Percentiles rank a stretch among this genome's conserved stretches.
These are phyloP conservation scores for Drosophila parabipectinata DNA, from an alignment of 1,140 invertebrate species.

Conservation along the genomic window DNA sequence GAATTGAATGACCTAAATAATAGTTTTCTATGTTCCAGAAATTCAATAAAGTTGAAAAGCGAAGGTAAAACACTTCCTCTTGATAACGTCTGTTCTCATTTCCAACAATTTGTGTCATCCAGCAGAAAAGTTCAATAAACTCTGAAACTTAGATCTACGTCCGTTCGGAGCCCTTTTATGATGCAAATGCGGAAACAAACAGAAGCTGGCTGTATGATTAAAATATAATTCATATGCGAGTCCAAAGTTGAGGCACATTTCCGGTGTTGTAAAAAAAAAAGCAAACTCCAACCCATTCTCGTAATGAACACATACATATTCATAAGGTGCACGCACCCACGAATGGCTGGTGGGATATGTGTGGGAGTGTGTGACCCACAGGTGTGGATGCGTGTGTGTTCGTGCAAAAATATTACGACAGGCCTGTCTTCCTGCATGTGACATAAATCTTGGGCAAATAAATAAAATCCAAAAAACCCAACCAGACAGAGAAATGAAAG, in stretches of 20 bases:
- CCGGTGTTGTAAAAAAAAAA: constrained; percentile 66
- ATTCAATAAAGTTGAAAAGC: background rate
- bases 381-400: constrained; percentile 26
- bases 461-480: constrained; percentile 51
- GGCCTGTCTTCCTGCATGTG: constrained; percentile 58
- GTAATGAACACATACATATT: constrained; percentile 80
- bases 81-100: background rate
- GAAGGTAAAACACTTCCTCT: background rate
- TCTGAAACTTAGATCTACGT: constrained; percentile 12
- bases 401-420: constrained; percentile 55
- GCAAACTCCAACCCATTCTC: constrained; percentile 1
- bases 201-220: constrained; percentile 43
- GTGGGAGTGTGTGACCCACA: constrained; percentile 29
- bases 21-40: background rate
- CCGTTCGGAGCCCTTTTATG: constrained; percentile 15
- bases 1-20: no score
- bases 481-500: constrained; percentile 33
- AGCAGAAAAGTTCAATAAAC: constrained; percentile 33
- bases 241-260: constrained; percentile 72
- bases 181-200: constrained; percentile 37
- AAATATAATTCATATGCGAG: constrained; percentile 63
- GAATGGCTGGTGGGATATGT: background rate
- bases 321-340: constrained; percentile 56
- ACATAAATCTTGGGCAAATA: constrained; percentile 79
- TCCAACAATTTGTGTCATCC: constrained; percentile 9